These are phyloP conservation scores for Palythoa grandiflora DNA, from an alignment of 92 coral and sea anemone species.

Conservation along the genomic window DNA sequence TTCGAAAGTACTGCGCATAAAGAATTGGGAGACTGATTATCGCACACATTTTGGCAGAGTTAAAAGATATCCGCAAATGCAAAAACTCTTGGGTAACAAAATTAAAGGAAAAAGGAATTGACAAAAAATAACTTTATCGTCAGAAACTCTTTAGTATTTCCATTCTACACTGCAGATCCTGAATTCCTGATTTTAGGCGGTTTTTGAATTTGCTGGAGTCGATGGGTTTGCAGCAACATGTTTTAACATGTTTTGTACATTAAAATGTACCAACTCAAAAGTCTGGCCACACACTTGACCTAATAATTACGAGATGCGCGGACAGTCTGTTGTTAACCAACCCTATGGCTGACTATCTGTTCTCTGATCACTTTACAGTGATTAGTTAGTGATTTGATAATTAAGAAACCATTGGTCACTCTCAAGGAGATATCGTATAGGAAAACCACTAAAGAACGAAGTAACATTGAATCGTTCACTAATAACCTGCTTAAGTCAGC, in stretches of 20 bases:
- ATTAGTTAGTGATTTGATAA: constrained; percentile 49
- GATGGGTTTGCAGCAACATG: constrained; percentile 46
- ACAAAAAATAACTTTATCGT: no score
- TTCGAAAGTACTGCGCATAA: no score
- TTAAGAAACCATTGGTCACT: constrained; percentile 42
- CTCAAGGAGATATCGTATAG: constrained; percentile 38
- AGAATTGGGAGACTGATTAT: no score
- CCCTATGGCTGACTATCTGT: constrained; percentile 45
- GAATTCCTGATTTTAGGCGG: background rate
- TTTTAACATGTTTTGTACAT: no score
- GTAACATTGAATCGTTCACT: background rate
- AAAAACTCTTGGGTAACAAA: no score
- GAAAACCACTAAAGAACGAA: constrained; percentile 6
- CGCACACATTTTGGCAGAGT: no score
- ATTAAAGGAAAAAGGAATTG: no score
- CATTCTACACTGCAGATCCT: no score
- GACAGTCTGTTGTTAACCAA: constrained; percentile 45
- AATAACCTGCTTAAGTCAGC: background rate
- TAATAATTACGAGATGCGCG: constrained; percentile 34
- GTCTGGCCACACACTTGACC: constrained; percentile 39
- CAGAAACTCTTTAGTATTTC: no score
- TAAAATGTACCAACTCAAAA: background rate
- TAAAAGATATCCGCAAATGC: no score
- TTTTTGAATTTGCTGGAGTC: constrained; percentile 46
- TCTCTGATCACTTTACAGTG: constrained; percentile 49